Conservation (phyloP, 2,888 invertebrate genomes). For the Tinea pellionella region DNA sequence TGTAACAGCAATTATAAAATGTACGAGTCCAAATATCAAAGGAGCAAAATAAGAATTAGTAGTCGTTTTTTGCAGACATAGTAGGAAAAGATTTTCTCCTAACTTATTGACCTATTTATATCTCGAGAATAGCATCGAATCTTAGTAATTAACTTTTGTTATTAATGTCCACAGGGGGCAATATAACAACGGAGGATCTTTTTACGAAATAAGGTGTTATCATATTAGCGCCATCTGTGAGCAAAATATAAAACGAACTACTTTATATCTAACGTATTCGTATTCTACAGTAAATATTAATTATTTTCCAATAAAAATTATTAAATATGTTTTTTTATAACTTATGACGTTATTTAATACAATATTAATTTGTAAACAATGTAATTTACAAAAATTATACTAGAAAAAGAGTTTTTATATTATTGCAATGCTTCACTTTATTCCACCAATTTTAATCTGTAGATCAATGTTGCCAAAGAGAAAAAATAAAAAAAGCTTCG, state of each 20-base stretch:
- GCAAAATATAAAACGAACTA: background rate
- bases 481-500: conserved; percentile 17
- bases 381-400: background rate
- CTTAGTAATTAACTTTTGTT: too few species aligned
- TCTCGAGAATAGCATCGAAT: too few species aligned
- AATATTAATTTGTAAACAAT: background rate
- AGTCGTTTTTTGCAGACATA: too few species aligned
- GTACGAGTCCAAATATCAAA: too few species aligned
- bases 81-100: too few species aligned
- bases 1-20: too few species aligned
- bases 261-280: background rate
- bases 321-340: background rate
- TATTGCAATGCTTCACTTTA: conserved; percentile 24
- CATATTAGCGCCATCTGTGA: background rate
- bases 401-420: background rate
- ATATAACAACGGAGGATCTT: too few species aligned
- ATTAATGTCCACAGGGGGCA: too few species aligned
- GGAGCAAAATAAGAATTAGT: too few species aligned
- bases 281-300: background rate
- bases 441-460: conserved; percentile 40
- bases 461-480: conserved; percentile 32
- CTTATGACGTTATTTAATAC: background rate
- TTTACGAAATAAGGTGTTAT: too few species aligned
- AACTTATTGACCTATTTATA: too few species aligned
- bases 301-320: too few species aligned